Conservation (phyloP, 2,888 invertebrate species). For the Hemaris fuciformis region DNA sequence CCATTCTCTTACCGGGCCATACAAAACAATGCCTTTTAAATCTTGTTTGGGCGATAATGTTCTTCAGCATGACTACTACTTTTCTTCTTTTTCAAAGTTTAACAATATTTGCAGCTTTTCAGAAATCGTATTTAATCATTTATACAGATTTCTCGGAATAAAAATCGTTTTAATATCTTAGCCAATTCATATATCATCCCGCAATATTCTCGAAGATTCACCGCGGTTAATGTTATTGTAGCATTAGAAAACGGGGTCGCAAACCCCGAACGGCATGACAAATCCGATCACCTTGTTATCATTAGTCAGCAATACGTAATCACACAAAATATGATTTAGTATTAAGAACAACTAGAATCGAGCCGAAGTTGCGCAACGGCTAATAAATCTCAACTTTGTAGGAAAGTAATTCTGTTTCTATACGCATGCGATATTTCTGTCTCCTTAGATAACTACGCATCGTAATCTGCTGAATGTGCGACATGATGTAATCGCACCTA, state of each 20-base stretch:
- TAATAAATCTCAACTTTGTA: conserved; percentile 77
- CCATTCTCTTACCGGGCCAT: too few relatives aligned
- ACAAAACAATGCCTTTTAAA: too few relatives aligned
- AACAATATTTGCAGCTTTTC: too few relatives aligned
- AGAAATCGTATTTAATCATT: too few relatives aligned
- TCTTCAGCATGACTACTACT: too few relatives aligned
- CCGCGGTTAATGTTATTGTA: background rate
- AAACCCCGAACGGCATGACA: conserved; percentile 12
- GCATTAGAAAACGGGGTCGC: background rate
- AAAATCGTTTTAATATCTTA: too few relatives aligned
- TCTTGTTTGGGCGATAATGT: too few relatives aligned
- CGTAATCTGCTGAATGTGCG: conserved; percentile 65
- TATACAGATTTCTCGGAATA: too few relatives aligned
- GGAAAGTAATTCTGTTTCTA: conserved; percentile 73
- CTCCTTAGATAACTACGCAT: conserved; percentile 62
- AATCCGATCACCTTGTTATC: conserved; percentile 44
- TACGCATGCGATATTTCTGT: conserved; percentile 67
- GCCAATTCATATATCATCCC: background rate
- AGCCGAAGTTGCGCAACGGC: conserved; percentile 66
- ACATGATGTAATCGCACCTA: conserved; percentile 54
- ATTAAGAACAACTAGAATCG: conserved; percentile 68
- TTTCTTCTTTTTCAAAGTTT: too few relatives aligned
- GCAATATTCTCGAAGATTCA: background rate
- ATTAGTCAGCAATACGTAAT: conserved; percentile 63
- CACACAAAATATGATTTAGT: conserved; percentile 69